A percentile compares a stretch with the other conserved stretches of the same genome.
Conservation (phyloP, 2,888 invertebrate genomes). For the Eristalis arbustorum region DNA sequence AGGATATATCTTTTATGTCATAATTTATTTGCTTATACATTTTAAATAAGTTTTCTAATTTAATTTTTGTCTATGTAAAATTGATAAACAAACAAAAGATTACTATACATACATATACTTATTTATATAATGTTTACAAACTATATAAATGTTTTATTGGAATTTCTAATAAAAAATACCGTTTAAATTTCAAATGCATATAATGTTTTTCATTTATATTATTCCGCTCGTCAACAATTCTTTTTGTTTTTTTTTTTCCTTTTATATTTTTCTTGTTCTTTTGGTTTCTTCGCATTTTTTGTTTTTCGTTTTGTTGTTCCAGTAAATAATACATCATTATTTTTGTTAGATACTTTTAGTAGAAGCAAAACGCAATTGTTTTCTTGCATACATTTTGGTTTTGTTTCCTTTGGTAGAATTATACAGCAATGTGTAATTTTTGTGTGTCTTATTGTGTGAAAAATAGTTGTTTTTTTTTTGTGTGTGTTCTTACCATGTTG, state of each 20-base stretch:
- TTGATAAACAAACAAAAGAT: neutral
- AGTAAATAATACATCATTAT: slow-evolving; percentile 28
- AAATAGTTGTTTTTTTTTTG: slow-evolving; percentile 16
- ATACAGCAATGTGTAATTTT: neutral
- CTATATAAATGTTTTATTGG: slow-evolving; percentile 66
- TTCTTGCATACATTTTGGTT: slow-evolving; percentile 14
- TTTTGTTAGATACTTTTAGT: neutral
- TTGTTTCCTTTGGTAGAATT: slow-evolving; percentile 41
- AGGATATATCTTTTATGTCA: slow-evolving; percentile 52
- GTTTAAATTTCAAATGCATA: slow-evolving; percentile 66
- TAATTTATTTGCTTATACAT: slow-evolving; percentile 55
- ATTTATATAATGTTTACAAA: slow-evolving; percentile 39
- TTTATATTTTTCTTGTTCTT: slow-evolving; percentile 16
- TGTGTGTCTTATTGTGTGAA: slow-evolving; percentile 45
- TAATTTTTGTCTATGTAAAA: slow-evolving; percentile 46
- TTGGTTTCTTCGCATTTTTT: slow-evolving; percentile 40
- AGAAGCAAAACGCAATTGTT: neutral
- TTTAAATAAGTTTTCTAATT: slow-evolving; percentile 37
- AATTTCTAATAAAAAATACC: slow-evolving; percentile 63
- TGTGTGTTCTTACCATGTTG: slow-evolving; percentile 38
- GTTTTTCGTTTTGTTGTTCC: slow-evolving; percentile 3
- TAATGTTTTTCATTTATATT: slow-evolving; percentile 64
- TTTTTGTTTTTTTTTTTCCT: slow-evolving; percentile 3
- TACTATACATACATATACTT: slow-evolving; percentile 11
- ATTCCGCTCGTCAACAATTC: slow-evolving; percentile 69